A percentile compares a stretch with the other conserved stretches of the same genome.
phyloP scores from a whole-genome alignment of 2,888 invertebrate genomes.

The Willowsia nigromaculata region DNA sequence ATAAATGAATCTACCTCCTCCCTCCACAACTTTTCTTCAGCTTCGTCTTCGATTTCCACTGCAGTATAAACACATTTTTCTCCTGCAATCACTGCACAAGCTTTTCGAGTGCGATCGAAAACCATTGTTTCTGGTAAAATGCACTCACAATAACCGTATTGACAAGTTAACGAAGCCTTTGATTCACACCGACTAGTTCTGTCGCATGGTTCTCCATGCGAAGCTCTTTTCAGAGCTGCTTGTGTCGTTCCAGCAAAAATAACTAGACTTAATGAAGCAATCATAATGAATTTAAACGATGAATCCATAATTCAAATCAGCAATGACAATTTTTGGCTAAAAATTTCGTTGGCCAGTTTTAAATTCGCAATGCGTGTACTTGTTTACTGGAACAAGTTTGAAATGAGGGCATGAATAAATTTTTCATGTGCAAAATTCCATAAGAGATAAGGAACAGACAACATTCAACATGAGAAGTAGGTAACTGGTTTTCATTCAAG shows the following conservation, averaged over 20 bases:
- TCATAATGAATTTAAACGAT: background rate
- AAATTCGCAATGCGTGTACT: too few species aligned
- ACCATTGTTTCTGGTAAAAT: conserved; percentile 9
- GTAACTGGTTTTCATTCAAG: too few species aligned
- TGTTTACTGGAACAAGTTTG: too few species aligned
- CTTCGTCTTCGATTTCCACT: conserved; percentile 26
- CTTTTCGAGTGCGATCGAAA: background rate
- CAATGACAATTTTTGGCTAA: background rate
- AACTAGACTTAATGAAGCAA: background rate
- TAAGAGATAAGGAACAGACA: too few species aligned
- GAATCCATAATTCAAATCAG: background rate
- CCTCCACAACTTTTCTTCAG: conserved; percentile 17
- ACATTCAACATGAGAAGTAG: too few species aligned
- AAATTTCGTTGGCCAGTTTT: background rate
- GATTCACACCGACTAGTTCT: conserved; percentile 19
- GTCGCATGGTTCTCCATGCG: background rate
- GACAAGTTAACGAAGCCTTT: background rate
- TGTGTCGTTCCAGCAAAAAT: background rate
- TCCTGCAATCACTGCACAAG: conserved; percentile 23
- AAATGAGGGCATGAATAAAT: too few species aligned
- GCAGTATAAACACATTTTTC: conserved; percentile 31
- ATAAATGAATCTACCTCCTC: too few species aligned
- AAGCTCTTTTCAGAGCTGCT: background rate
- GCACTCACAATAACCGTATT: conserved; percentile 9
- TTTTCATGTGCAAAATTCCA: too few species aligned